Conservation (phyloP, 2,888 invertebrate genomes). For the Zelleria hepariella region DNA sequence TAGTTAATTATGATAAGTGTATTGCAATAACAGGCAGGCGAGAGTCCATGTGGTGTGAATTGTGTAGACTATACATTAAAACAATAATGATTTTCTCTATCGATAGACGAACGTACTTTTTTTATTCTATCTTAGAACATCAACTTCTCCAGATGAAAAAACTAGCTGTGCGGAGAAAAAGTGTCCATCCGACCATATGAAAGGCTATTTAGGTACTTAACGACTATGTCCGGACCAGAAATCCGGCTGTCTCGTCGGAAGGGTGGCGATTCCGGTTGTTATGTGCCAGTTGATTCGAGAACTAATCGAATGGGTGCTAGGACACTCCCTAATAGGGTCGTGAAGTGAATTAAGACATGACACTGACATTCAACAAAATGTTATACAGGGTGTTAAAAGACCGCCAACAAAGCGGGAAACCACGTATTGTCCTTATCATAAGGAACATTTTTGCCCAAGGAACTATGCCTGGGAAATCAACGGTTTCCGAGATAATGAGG, state of each 20-base stretch:
- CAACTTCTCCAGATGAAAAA: not conserved
- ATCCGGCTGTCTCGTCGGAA: not conserved
- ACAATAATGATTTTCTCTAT: not conserved
- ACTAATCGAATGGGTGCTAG: not conserved
- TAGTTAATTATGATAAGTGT: no score
- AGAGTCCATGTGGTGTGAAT: no score
- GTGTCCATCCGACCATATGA: not conserved
- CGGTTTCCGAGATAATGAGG: no score
- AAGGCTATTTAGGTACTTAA: not conserved
- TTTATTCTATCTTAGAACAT: not conserved
- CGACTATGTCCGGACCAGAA: not conserved
- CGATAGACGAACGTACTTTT: not conserved
- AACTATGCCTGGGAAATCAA: no score
- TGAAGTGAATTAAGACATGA: not conserved
- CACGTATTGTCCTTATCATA: no score
- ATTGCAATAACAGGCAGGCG: no score
- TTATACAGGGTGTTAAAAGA: no score
- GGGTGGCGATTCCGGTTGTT: not conserved
- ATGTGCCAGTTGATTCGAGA: not conserved
- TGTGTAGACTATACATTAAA: no score
- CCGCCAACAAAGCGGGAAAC: no score
- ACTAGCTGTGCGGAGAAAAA: not conserved
- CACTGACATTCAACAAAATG: no score
- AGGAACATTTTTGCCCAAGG: no score
- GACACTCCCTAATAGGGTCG: not conserved